Base-by-base conservation (phyloP, 2,797 vertebrate species). In the Alcedo quadribrachys region DNA sequence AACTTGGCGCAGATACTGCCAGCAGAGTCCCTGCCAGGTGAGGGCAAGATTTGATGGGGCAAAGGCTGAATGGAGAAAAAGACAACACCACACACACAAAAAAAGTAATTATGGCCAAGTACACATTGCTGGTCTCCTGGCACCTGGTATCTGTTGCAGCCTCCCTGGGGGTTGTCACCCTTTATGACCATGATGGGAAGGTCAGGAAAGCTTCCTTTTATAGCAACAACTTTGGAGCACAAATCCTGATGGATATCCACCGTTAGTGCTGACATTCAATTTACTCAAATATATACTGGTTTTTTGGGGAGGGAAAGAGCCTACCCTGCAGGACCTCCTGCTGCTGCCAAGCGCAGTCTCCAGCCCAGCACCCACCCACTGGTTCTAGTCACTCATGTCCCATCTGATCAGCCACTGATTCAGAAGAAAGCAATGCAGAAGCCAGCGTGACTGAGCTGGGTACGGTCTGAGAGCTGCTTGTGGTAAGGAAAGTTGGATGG, bases 381-480 rank as follows among this genome's bases (percentile, higher is more conserved):
- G 35, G 24, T 40, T 73, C 33, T 30, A 28, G 55, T 50, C 53
- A 40, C 58, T 9, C 2, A 0, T 48, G n/a, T n/a, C 27, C 40
- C 61, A 16, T 5, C 10, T 15, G 19, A 50, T 37, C 40, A 30
- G 66, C 25, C 61, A 67, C 15, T 0, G 0, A 28, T 40, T 11
- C 54, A 81, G 33, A 5, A 65, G 46, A 74, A 65, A 53, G 30
- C 35, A 65, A 51, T 27, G 12, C 42, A 68, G 73, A 79, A 43
- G 42, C 21, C 50, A 58, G 40, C 0, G 0, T n/a, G 69, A 35
- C 37, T 13, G n/a, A 42, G 35, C 24, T 0, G 0, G 20, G 27
- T 40, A 40, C 0, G 2, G 9, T 19, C 18, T 8, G 30, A 46
- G 37, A 16, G 22, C 45, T 5, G 5, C 51, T 65, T 2, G 2